Evolutionary conservation across 2,113 vertebrate genomes (phyloP).

Genomic region (Proterorhinus semilunaris): DNA sequence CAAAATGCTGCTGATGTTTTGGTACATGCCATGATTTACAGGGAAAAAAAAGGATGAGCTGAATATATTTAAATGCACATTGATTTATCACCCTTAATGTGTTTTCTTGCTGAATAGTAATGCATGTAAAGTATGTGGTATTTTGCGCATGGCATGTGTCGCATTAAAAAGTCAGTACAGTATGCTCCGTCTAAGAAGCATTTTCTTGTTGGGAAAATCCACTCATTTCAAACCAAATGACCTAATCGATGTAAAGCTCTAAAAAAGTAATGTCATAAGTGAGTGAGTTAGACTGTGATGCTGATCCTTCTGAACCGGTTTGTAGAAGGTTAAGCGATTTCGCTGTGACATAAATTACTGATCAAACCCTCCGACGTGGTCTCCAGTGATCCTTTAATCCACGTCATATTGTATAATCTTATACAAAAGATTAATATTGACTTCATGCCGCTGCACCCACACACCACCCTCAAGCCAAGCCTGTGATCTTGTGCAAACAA

Average conservation of each 20-base stretch:
- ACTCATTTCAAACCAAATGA: background rate
- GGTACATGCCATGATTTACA: no score
- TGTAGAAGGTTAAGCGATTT: slow-evolving; percentile 19
- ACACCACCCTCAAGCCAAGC: background rate
- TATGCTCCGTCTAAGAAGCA: background rate
- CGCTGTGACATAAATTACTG: slow-evolving; percentile 19
- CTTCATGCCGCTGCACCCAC: slow-evolving; percentile 10
- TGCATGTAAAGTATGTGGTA: no score
- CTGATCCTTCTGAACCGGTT: slow-evolving; percentile 5
- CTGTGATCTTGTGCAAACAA: no score
- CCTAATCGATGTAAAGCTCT: background rate
- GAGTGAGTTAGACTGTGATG: background rate
- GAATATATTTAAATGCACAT: no score
- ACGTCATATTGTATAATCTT: slow-evolving; percentile 16
- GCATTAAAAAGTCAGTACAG: background rate
- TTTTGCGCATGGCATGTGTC: no score
- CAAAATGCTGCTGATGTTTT: no score
- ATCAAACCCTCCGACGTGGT: slow-evolving; percentile 14
- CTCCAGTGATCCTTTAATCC: slow-evolving; percentile 30
- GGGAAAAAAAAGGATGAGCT: no score
- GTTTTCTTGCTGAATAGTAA: no score
- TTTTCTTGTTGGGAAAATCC: background rate
- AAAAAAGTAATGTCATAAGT: background rate
- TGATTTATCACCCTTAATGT: no score
- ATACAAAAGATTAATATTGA: background rate